These are phyloP conservation scores for Hyaena hyaena DNA, from an alignment of 2,113 vertebrate species.

Conservation along the genomic window DNA sequence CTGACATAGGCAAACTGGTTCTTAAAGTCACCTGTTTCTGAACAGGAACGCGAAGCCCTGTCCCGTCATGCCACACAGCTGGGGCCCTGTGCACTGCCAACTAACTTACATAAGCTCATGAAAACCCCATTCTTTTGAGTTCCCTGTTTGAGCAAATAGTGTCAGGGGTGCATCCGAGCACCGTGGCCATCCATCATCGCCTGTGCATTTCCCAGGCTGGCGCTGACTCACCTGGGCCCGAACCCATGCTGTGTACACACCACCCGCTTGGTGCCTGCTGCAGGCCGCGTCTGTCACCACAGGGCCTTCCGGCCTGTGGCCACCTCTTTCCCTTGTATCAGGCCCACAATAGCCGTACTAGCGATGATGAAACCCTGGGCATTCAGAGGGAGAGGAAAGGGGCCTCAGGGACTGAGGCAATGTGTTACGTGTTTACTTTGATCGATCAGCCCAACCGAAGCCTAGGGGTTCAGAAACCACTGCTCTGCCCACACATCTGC, in stretches of 20 bases:
- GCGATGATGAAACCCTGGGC: neutral
- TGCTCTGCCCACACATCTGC: fast-evolving
- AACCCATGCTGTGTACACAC: slow-evolving; percentile 66
- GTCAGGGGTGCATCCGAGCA: slow-evolving; percentile 67
- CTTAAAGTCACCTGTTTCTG: slow-evolving; percentile 72
- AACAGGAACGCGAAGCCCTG: slow-evolving; percentile 76
- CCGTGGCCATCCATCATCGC: slow-evolving; percentile 80
- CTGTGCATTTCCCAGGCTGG: slow-evolving; percentile 61
- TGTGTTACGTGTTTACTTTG: neutral
- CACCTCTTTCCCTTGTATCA: slow-evolving; percentile 38
- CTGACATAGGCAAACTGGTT: slow-evolving; percentile 79
- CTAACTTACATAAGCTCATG: slow-evolving; percentile 50
- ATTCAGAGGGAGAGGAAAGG: neutral
- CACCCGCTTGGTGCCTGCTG: slow-evolving; percentile 16
- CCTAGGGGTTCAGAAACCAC: neutral
- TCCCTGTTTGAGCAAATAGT: slow-evolving; percentile 78
- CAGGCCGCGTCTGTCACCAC: slow-evolving; percentile 76
- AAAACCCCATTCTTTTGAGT: slow-evolving; percentile 64
- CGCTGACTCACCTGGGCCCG: slow-evolving; percentile 65
- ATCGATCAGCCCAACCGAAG: slow-evolving; percentile 49
- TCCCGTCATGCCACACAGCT: slow-evolving; percentile 71
- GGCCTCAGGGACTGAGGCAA: neutral
- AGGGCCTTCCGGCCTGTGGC: slow-evolving; percentile 54
- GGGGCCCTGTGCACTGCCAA: slow-evolving; percentile 69
- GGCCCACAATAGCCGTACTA: slow-evolving; percentile 47